Evolutionary conservation across 2,888 invertebrate species (phyloP).

Genomic region (Hemithea aestivaria): DNA sequence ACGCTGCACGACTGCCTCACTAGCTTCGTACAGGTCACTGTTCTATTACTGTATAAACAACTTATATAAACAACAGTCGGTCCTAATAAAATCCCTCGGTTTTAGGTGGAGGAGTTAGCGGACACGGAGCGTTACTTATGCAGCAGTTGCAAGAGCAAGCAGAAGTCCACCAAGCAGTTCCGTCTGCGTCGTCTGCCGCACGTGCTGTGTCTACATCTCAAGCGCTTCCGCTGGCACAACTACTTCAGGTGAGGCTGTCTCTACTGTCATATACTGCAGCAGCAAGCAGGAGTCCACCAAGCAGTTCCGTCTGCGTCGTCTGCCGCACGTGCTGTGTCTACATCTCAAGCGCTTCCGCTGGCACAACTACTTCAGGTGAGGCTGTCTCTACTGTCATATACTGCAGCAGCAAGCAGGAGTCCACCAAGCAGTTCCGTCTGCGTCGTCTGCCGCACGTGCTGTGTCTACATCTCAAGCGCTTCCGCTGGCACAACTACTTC

Average conservation of each 20-base stretch:
- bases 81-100: no score
- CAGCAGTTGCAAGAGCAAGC: conserved; percentile 88
- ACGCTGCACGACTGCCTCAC: conserved; percentile 83
- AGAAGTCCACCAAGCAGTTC: conserved; percentile 91
- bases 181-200: conserved; percentile 90
- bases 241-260: conserved; percentile 83
- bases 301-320: conserved; percentile 89
- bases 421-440: conserved; percentile 92
- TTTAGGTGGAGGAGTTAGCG: conserved; percentile 89
- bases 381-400: no score
- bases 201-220: conserved; percentile 90
- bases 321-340: conserved; percentile 90
- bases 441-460: conserved; percentile 88
- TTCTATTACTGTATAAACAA: no score
- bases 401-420: conserved; percentile 89
- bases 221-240: conserved; percentile 90
- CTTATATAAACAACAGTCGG: no score
- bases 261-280: no score
- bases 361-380: conserved; percentile 85
- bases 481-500: conserved; percentile 89
- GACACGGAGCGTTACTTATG: conserved; percentile 91
- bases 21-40: conserved; percentile 82
- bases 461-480: conserved; percentile 90
- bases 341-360: conserved; percentile 91
- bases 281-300: conserved; percentile 90